Evolutionary conservation across 2,888 invertebrate species (phyloP), one percentile per base, ranked within the genome.

Genomic region (Oscheius onirici): DNA sequence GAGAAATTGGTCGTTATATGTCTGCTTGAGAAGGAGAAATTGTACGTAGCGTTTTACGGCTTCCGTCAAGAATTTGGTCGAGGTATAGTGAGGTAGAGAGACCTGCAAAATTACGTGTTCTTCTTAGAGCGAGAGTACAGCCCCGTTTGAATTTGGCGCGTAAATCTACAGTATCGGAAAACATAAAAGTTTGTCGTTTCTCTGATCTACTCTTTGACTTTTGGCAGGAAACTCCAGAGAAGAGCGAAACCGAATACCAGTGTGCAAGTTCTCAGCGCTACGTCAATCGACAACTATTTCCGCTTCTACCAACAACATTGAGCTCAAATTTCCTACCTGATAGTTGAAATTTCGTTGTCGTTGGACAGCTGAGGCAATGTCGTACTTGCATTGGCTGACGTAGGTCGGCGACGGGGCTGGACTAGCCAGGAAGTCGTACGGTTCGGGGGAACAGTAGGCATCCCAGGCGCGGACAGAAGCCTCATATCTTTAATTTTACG

Each of bases 261-360:
- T 34, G 34, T 34, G 34, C 34, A 34, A 34, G 34, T 34, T 34
- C 8, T 8, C 34, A 8, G n/a, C n/a, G n/a, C n/a, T n/a, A 34
- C 34, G 34, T 34, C 34, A 34, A 34, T 6, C 34, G 34, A 8
- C 34, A 34, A 3, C 34, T 34, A 34, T 34, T 34, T 34, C 34
- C 34, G 34, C 34, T 34, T 8, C 34, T 34, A 6, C 34, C 34
- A 34, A 34, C 8, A 34, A 34, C 34, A 34, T 8, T 34, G 34
- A 34, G 3, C 3, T 34, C 34, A 6, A 34, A 28, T 51, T 66
- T 60, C 60, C 6, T 54, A 76, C 89, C 84, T 90, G 90, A 83
- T 90, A 90, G 76, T 88, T 89, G 83, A 90, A 90, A 51, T 88
- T 88, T 66, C 87, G 81, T 80, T 90, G 90, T 54, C 90, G 80